Base-by-base conservation (phyloP, 2,113 vertebrate genomes). In the Delphinapterus leucas region DNA sequence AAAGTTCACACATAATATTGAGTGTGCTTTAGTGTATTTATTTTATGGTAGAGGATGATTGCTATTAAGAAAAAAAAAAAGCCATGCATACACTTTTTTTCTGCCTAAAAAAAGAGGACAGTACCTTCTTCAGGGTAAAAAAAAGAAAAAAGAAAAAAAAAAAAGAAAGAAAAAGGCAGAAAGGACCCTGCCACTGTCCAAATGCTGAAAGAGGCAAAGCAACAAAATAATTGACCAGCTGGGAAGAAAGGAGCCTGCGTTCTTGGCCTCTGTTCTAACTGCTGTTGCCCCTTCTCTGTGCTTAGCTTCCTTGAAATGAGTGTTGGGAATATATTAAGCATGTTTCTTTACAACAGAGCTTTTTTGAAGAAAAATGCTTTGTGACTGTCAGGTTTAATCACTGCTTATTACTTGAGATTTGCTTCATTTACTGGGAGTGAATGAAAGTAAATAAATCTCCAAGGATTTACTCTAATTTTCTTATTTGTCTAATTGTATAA, bases 341-440 rank as follows among this genome's bases (percentile, higher is more conserved):
- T 87, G 58, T 49, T 58, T 88, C 58, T 67, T 86, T 67, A 76
- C 90, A 74, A 61, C 36, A 63, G 60, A 88, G 10, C 90, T 93
- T 61, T 61, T n/a, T 33, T 33, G 67, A 65, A 92, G 87, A 93
- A 95, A 93, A 84, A 70, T 77, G 33, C 31, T 88, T 74, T 95
- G 20, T 58, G 73, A 67, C 85, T 92, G 20, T 92, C 36, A 53
- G 31, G 33, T 70, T 88, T 83, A 83, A 73, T 90, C 67, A 49
- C 61, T 93, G 41, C 17, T 90, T 83, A 38, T 97, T 83, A 63
- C 41, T 81, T 84, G 60, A 81, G 67, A 88, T 92, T 96, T 92
- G n/a, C 28, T 92, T 93, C 33, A 26, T 91, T 93, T 92, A 86
- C 76, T 92, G 73, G 41, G 41, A 95, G 85, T 80, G 58, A 80